Base-by-base conservation (phyloP, 2,888 invertebrate species). In the Leptopilina drosophilae region DNA sequence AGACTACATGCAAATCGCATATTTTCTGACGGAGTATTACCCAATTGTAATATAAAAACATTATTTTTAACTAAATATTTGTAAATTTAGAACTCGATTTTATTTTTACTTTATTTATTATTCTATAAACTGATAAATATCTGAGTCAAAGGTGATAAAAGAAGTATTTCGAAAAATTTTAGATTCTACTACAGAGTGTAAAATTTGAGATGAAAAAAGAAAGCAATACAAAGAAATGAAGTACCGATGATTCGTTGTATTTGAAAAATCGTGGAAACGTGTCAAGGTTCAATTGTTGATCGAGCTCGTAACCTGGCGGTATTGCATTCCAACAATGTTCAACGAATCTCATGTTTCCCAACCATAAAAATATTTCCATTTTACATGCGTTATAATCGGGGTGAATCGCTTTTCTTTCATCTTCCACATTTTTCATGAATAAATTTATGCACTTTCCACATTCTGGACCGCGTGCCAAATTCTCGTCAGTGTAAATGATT, bases 401-500 rank as follows among this genome's bases (percentile, higher is more conserved):
- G 77, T 77, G 78, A 46, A 76, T 65, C 40, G 79, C 78, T 65
- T 62, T 82, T 82, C 78, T 65, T 62, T 82, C 83, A 79, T 83
- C 84, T 76, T 78, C 80, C 12, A 83, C 85, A 83, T 87, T 86
- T 78, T 86, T 87, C 81, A 89, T 81, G 77, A 91, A 90, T 20
- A 91, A 82, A 84, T 87, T 89, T 26, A 90, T 78, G 12, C 92
- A 89, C 79, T 91, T 90, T 2, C 93, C 93, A 85, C 94, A 94
- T 77, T 92, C 88, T 77, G 89, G 88, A 40, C 94, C 94, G 14
- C 92, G 89, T 78, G 93, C 93, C n/a, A 73, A 77, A 26, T 79
- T 79, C 8, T 89, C 86, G 82, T 93, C 93, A 15, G 93, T 92
- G 88, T 92, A 93, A 78, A 94, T 88, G 62, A 94, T 88, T 78